Conservation (phyloP, 2,797 vertebrate genomes). For the Fistularia tabacaria region DNA sequence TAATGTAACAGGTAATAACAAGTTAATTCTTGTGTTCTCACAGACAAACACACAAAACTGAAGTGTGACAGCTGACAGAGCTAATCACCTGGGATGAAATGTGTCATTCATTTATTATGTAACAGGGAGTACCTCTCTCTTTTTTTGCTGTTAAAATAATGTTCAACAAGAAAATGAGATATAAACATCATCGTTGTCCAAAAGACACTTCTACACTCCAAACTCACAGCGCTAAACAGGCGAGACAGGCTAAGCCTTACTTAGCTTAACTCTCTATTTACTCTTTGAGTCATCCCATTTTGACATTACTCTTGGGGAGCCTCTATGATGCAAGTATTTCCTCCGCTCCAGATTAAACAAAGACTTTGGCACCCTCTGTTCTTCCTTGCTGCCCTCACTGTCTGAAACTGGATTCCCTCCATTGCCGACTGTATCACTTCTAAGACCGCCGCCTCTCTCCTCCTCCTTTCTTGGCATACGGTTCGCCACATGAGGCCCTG, state of each 20-base stretch:
- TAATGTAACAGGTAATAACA: slow-evolving; percentile 9
- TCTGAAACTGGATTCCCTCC: slow-evolving; percentile 43
- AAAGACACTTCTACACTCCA: slow-evolving; percentile 20
- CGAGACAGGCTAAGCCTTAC: slow-evolving; percentile 38
- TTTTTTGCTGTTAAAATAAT: slow-evolving; percentile 14
- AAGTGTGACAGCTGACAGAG: slow-evolving; percentile 19
- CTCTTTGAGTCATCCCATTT: slow-evolving; percentile 62
- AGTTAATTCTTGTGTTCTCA: background rate
- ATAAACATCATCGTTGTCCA: slow-evolving; percentile 18
- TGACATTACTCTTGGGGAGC: slow-evolving; percentile 67
- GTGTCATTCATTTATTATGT: background rate
- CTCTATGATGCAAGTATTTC: slow-evolving; percentile 55
- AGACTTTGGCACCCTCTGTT: slow-evolving; percentile 25
- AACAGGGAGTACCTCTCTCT: slow-evolving; percentile 9
- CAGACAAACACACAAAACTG: background rate
- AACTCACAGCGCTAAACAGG: slow-evolving; percentile 27
- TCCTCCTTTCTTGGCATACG: slow-evolving; percentile 38
- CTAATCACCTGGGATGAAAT: background rate
- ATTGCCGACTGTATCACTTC: slow-evolving; percentile 44
- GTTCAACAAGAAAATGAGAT: slow-evolving; percentile 14
- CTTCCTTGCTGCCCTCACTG: slow-evolving; percentile 19
- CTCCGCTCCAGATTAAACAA: slow-evolving; percentile 63
- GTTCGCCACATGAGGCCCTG: slow-evolving; percentile 47
- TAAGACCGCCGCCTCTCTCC: slow-evolving; percentile 6
- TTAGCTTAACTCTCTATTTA: slow-evolving; percentile 61